These are phyloP conservation scores for Tribolium freemani DNA, from an alignment of 2,888 invertebrate species.

Conservation along the genomic window DNA sequence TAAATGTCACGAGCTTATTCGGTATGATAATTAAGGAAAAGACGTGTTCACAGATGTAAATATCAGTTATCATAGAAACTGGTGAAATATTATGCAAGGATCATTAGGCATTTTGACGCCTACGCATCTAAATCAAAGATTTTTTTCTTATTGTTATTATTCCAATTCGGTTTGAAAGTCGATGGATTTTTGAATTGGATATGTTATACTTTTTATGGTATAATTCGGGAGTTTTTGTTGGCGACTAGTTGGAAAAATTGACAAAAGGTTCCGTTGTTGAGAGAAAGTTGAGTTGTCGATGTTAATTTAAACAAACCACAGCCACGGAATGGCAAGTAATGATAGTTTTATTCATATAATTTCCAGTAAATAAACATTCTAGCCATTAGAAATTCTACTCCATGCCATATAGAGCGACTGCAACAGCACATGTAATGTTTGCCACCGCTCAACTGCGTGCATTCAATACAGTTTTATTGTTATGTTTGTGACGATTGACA, in stretches of 20 bases:
- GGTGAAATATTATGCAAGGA: slow-evolving; percentile 14
- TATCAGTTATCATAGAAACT: slow-evolving; percentile 8
- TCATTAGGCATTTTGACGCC: slow-evolving; percentile 12
- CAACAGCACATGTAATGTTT: slow-evolving; percentile 56
- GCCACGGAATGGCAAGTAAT: slow-evolving; percentile 59
- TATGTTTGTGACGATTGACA: slow-evolving; percentile 62
- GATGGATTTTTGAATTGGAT: slow-evolving; percentile 14
- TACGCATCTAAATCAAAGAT: background rate
- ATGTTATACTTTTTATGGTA: slow-evolving; percentile 20
- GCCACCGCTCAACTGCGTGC: slow-evolving; percentile 55
- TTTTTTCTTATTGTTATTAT: too few relatives aligned
- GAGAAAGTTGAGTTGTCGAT: slow-evolving; percentile 58
- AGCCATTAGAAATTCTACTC: slow-evolving; percentile 54
- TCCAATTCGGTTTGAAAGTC: slow-evolving; percentile 19
- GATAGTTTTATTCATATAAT: slow-evolving; percentile 62
- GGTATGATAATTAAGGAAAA: slow-evolving; percentile 4
- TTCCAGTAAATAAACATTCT: slow-evolving; percentile 63
- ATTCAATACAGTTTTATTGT: slow-evolving; percentile 60
- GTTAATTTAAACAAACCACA: slow-evolving; percentile 60
- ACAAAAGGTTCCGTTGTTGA: slow-evolving; percentile 34
- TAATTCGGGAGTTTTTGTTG: slow-evolving; percentile 16
- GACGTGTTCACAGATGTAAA: slow-evolving; percentile 1
- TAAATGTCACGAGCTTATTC: slow-evolving; percentile 14
- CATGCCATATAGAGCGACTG: slow-evolving; percentile 57
- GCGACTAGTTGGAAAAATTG: slow-evolving; percentile 19